Evolutionary conservation across 1,140 invertebrate species (phyloP).

Genomic region (Sinella curviseta): DNA sequence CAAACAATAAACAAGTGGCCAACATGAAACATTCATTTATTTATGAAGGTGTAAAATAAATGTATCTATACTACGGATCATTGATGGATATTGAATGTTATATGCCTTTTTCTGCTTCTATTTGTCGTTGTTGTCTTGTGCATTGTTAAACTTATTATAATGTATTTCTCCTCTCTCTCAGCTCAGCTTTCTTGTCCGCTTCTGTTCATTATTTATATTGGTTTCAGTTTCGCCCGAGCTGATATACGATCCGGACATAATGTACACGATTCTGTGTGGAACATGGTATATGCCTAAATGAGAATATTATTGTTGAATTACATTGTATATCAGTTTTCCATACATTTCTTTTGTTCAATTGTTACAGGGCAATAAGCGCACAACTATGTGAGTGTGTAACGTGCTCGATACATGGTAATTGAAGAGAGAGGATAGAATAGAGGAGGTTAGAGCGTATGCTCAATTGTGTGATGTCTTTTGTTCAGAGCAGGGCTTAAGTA

Average conservation of each 20-base stretch:
- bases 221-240: constrained; percentile 7
- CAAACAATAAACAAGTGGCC: constrained; percentile 32
- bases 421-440: background rate
- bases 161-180: background rate
- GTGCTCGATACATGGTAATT: background rate
- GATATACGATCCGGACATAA: background rate
- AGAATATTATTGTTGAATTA: constrained; percentile 15
- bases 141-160: background rate
- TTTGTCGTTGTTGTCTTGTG: background rate
- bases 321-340: constrained; percentile 21
- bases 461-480: constrained; percentile 8
- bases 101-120: background rate
- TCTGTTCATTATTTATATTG: background rate
- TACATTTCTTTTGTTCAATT: constrained; percentile 11
- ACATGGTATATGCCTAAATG: constrained; percentile 11
- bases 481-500: background rate
- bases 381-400: background rate
- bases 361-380: background rate
- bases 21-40: constrained; percentile 14
- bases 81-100: background rate
- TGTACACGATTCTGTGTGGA: background rate
- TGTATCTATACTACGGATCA: constrained; percentile 6
- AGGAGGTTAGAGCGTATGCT: constrained; percentile 1
- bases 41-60: constrained; percentile 16
- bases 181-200: background rate